Base-by-base conservation (phyloP, 2,797 vertebrate genomes). In the Microctenopoma stevenorrisi region DNA sequence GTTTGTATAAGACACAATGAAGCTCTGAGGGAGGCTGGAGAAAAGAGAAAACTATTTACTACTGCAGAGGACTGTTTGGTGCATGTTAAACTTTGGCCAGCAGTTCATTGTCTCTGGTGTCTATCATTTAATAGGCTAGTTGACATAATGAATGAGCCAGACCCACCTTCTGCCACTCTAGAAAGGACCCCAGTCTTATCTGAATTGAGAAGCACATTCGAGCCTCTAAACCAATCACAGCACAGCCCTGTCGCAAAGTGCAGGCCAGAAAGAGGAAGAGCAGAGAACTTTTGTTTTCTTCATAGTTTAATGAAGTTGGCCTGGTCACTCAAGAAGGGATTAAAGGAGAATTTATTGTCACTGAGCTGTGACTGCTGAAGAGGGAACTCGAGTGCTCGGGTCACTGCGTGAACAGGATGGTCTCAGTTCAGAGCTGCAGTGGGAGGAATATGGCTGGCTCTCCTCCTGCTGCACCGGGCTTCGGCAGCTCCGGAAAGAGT, bases 71-170 rank as follows among this genome's bases (percentile, higher is more conserved):
- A 91, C 84, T 91, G 91, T 92, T 91, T 91, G 89, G 86, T 90
- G 89, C 91, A 90, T 91, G 91, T 93, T 93, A 93, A 94, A 93
- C 92, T 93, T 92, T 92, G 91, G 87, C 91, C 92, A 84, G 90
- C 89, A 89, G 87, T 89, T 92, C 82, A 94, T 96, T 96, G 96
- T 96, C 93, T 95, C 92, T 91, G 88, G 81, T 92, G 94, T 95
- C 96, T 92, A 94, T 95, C 94, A 94, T 93, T 93, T 92, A 93
- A 94, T 93, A 93, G 93, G 91, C 91, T 89, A 89, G 88, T 90
- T 95, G 96, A 96, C 95, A 94, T 93, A 96, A 96, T 95, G 96
- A 95, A 95, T 95, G 94, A 94, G 92, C 67, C 81, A 94, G 96
- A 94, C 94, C 95, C 96, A 97, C 96, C 95, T 97, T 96, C 96